Evolutionary conservation across 2,797 vertebrate genomes (phyloP).

Genomic region (Enteromius radiatus): DNA sequence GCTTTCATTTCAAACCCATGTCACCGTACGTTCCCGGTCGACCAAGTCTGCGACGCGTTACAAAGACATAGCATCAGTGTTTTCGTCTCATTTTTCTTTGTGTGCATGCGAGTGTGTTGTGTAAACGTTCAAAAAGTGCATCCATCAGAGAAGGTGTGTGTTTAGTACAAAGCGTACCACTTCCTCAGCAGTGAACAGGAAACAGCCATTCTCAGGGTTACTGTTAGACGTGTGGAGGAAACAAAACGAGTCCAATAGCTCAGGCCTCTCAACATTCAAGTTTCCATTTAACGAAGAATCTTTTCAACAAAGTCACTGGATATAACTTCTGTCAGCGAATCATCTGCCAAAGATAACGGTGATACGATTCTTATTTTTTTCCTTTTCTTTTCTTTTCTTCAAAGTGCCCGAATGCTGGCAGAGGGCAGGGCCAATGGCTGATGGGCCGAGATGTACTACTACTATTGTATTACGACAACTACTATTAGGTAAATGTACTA

Average conservation of each 20-base stretch:
- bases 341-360: slow-evolving; percentile 90
- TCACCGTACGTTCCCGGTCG: slow-evolving; percentile 46
- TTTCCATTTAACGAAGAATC: slow-evolving; percentile 73
- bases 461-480: slow-evolving; percentile 52
- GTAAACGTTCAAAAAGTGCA: slow-evolving; percentile 56
- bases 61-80: slow-evolving; percentile 51
- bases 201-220: slow-evolving; percentile 79
- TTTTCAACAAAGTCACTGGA: slow-evolving; percentile 86
- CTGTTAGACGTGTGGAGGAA: slow-evolving; percentile 57
- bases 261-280: slow-evolving; percentile 71
- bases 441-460: slow-evolving; percentile 81
- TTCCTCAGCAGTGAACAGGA: slow-evolving; percentile 73
- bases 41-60: slow-evolving; percentile 49
- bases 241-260: slow-evolving; percentile 66
- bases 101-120: slow-evolving; percentile 33
- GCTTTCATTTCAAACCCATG: slow-evolving; percentile 54
- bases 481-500: slow-evolving; percentile 69
- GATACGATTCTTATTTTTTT: slow-evolving; percentile 63
- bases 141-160: slow-evolving; percentile 52
- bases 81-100: slow-evolving; percentile 49
- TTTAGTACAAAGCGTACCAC: slow-evolving; percentile 62
- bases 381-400: slow-evolving; percentile 50
- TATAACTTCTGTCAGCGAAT: slow-evolving; percentile 85
- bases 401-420: slow-evolving; percentile 91
- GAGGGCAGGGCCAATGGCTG: slow-evolving; percentile 80